These are phyloP conservation scores for Gallinago paraguaiae DNA, from an alignment of 2,113 vertebrate species.

Conservation along the genomic window DNA sequence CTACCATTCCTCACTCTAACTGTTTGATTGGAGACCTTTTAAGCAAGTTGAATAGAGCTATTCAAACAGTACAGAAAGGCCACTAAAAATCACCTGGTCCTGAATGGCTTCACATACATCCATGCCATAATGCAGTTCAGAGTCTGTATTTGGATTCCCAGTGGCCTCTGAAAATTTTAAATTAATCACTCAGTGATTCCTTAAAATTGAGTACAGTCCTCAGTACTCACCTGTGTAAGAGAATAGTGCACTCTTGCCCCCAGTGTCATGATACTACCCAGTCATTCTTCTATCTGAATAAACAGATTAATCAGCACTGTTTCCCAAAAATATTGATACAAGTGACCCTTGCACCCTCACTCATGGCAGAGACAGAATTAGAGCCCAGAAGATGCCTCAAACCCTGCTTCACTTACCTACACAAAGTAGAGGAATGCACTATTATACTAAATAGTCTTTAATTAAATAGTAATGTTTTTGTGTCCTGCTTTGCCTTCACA, in stretches of 20 bases:
- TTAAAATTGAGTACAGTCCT: background rate
- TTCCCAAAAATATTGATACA: background rate
- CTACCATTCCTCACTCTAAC: slow-evolving; percentile 19
- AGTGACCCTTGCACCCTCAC: background rate
- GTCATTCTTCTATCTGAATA: background rate
- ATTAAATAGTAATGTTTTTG: background rate
- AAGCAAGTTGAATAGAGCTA: slow-evolving; percentile 34
- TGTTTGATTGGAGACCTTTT: slow-evolving; percentile 30
- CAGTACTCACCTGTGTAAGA: background rate
- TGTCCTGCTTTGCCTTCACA: background rate
- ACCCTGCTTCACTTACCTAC: background rate
- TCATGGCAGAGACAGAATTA: background rate
- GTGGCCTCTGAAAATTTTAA: background rate
- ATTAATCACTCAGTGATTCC: background rate
- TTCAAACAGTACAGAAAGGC: slow-evolving; percentile 13
- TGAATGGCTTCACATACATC: background rate
- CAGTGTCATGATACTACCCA: background rate
- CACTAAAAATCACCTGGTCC: slow-evolving; percentile 15
- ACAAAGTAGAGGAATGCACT: background rate
- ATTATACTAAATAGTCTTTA: background rate
- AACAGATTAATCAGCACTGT: background rate
- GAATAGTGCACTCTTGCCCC: background rate
- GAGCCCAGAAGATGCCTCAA: background rate
- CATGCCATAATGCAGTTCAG: background rate
- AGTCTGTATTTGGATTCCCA: background rate